A percentile compares a stretch with the other conserved stretches of the same genome.
Conservation (phyloP, 35 echinoderm and acorn worm species). For the Strongylocentrotus purpuratus region DNA sequence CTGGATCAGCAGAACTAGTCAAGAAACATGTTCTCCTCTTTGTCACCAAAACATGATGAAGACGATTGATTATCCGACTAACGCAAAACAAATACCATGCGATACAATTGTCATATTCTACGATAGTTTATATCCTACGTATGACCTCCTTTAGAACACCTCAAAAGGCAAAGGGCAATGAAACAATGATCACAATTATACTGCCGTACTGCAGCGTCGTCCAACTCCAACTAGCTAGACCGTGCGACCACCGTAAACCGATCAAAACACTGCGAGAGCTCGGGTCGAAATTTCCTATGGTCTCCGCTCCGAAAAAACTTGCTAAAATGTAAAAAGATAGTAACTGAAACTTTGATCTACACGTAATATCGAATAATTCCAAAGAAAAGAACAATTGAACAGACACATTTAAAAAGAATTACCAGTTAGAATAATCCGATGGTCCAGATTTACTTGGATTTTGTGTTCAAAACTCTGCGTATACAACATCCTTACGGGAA, state of each 20-base stretch:
- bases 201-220: background rate
- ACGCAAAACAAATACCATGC: background rate
- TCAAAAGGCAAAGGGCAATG: background rate
- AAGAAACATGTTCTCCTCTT: background rate
- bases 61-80: background rate
- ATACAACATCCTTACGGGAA: background rate
- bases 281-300: background rate
- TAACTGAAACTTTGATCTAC: background rate
- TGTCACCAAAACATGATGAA: background rate
- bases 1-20: background rate
- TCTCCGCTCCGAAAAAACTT: background rate
- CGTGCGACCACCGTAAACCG: background rate
- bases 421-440: background rate
- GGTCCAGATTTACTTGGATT: slow-evolving; percentile 7
- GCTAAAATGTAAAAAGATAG: background rate
- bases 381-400: background rate
- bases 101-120: background rate
- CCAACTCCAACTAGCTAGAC: background rate
- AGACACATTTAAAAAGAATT: background rate
- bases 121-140: background rate
- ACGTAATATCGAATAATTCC: background rate
- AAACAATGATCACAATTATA: background rate
- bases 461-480: background rate
- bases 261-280: background rate
- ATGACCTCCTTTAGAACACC: background rate